phyloP scores from a whole-genome alignment of 2,113 vertebrate genomes.

The Hepsetus odoe region DNA sequence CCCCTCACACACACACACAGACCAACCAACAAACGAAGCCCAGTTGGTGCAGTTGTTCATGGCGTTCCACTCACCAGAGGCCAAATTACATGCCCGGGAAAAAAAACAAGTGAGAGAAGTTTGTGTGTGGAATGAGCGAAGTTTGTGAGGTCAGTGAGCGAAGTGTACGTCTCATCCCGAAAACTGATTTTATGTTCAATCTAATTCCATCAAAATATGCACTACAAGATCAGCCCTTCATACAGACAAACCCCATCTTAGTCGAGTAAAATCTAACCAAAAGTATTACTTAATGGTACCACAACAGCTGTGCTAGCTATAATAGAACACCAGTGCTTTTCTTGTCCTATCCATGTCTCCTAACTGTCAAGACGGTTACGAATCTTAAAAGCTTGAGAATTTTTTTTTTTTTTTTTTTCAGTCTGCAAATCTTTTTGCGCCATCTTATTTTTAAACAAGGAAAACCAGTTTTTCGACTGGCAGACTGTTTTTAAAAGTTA shows the following conservation, averaged over 20 bases:
- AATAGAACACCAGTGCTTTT: neutral
- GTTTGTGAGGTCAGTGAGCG: neutral
- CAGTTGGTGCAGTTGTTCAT: slow-evolving; percentile 62
- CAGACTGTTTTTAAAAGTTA: too few relatives aligned
- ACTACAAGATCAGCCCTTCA: too few relatives aligned
- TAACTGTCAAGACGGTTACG: slow-evolving; percentile 18
- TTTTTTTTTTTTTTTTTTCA: neutral
- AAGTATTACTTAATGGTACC: slow-evolving; percentile 1
- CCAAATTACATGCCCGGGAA: slow-evolving; percentile 35
- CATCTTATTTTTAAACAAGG: neutral
- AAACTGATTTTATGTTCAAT: too few relatives aligned
- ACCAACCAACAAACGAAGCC: neutral
- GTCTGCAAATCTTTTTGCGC: neutral
- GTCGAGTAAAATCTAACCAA: neutral
- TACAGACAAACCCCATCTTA: neutral
- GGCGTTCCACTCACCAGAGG: slow-evolving; percentile 67
- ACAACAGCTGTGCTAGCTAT: slow-evolving; percentile 10
- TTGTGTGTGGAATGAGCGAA: neutral
- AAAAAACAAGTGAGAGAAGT: neutral
- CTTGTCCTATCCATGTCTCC: neutral
- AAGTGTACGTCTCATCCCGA: too few relatives aligned
- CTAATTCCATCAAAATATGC: too few relatives aligned
- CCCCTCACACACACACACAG: neutral
- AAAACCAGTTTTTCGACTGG: too few relatives aligned
- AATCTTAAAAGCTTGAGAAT: slow-evolving; percentile 15